Evolutionary conservation across 2,113 vertebrate species (phyloP).

Genomic region (Odontophorus gujanensis): DNA sequence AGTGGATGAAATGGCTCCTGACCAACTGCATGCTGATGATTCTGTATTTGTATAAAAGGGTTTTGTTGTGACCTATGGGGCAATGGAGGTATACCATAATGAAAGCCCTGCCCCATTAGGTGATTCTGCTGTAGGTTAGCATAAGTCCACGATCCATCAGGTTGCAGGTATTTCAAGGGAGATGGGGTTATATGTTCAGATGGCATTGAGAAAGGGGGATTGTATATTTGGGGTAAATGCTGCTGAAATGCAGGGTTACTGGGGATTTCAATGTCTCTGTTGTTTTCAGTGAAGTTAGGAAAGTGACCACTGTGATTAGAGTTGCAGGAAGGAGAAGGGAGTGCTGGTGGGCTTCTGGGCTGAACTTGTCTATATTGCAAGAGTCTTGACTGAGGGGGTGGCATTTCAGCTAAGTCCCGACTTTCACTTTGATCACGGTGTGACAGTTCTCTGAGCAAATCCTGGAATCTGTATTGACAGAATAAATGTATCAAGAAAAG

Average conservation of each 20-base stretch:
- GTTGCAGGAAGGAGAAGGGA: conserved; percentile 83
- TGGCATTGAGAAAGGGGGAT: conserved; percentile 86
- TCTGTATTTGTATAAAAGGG: conserved; percentile 93
- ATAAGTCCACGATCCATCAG: conserved; percentile 94
- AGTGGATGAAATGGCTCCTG: conserved; percentile 91
- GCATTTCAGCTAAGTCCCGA: conserved; percentile 90
- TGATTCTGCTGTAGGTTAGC: conserved; percentile 89
- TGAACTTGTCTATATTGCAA: conserved; percentile 95
- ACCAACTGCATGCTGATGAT: conserved; percentile 86
- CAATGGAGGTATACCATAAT: conserved; percentile 90
- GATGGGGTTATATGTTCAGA: conserved; percentile 87
- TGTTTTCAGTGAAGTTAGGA: conserved; percentile 82
- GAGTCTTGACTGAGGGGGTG: conserved; percentile 95
- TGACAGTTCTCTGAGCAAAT: conserved; percentile 91
- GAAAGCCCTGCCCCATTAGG: conserved; percentile 89
- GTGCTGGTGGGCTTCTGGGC: conserved; percentile 86
- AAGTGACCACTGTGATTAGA: conserved; percentile 83
- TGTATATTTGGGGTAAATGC: conserved; percentile 85
- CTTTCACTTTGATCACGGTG: conserved; percentile 87
- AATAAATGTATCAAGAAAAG: neutral
- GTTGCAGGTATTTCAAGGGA: conserved; percentile 93
- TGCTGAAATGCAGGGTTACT: conserved; percentile 86
- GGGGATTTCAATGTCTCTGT: conserved; percentile 86
- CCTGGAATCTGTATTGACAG: conserved; percentile 86
- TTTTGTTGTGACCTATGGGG: conserved; percentile 91